Conservation (phyloP, 2,888 invertebrate species). For the Amblyjoppa fuscipennis region DNA sequence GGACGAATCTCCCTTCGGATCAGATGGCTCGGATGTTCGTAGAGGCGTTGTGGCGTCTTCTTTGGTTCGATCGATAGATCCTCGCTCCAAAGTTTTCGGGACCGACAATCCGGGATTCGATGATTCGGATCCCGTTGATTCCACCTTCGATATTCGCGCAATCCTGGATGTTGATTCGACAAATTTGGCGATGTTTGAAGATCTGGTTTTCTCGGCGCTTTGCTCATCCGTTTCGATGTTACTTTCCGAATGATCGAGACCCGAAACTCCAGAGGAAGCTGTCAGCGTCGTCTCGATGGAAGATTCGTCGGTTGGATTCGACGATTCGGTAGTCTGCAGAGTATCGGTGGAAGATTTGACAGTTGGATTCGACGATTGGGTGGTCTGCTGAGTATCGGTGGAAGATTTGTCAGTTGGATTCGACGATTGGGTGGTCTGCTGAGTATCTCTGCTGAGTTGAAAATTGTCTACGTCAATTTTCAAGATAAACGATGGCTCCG, state of each 20-base stretch:
- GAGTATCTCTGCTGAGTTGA: neutral
- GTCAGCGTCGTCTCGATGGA: neutral
- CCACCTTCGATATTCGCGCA: neutral
- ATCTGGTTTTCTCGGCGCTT: neutral
- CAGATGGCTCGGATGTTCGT: neutral
- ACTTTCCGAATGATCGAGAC: neutral
- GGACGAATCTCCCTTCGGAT: neutral
- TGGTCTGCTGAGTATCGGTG: neutral
- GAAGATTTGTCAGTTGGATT: slow-evolving; percentile 27
- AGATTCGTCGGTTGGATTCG: slow-evolving; percentile 31
- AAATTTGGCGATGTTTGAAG: neutral
- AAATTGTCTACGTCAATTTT: slow-evolving; percentile 9
- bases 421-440: neutral
- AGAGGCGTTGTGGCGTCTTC: neutral
- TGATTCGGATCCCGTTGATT: neutral
- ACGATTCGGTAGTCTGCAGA: neutral
- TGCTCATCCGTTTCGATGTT: neutral
- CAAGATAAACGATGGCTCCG: neutral
- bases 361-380: slow-evolving; percentile 12
- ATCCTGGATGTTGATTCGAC: neutral
- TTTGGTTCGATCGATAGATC: neutral
- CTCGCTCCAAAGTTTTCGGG: neutral
- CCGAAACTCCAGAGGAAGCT: neutral
- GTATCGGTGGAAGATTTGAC: slow-evolving; percentile 19
- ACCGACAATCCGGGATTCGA: neutral